Conservation (phyloP, 2,888 invertebrate genomes). For the Teleiodes luculella region DNA sequence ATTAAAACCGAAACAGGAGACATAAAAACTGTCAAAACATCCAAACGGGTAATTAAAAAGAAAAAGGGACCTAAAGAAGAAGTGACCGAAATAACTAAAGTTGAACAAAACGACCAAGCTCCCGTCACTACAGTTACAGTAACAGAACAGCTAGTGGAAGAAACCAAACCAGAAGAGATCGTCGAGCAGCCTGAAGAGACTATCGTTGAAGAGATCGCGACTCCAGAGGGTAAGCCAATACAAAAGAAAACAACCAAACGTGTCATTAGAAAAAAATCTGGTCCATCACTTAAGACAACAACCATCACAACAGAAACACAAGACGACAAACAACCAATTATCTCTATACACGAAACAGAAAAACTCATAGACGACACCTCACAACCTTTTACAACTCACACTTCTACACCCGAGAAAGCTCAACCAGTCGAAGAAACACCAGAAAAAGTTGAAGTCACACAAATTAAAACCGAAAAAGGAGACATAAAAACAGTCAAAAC, state of each 20-base stretch:
- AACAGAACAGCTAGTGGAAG: conserved; percentile 18
- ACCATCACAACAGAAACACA: conserved; percentile 28
- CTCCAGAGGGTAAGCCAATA: conserved; percentile 49
- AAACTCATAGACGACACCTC: conserved; percentile 31
- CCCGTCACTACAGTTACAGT: conserved; percentile 26
- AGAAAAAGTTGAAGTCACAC: conserved; percentile 31
- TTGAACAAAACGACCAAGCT: conserved; percentile 24
- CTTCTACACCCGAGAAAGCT: conserved; percentile 31
- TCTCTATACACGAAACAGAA: conserved; percentile 31
- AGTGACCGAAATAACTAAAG: conserved; percentile 27
- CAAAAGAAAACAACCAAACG: conserved; percentile 36
- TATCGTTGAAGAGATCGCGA: conserved; percentile 32
- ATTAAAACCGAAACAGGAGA: conserved; percentile 36
- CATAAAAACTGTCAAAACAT: conserved; percentile 14
- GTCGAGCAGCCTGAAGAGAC: conserved; percentile 31
- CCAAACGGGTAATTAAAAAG: conserved; percentile 31
- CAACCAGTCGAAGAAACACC: conserved; percentile 33
- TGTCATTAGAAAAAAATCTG: conserved; percentile 52
- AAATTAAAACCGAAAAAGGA: conserved; percentile 20
- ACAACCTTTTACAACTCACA: conserved; percentile 20
- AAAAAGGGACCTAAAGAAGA: conserved; percentile 38
- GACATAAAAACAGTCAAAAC: conserved; percentile 24
- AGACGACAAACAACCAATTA: conserved; percentile 31
- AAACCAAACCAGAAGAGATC: conserved; percentile 21
- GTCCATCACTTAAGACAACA: conserved; percentile 35